Percentiles rank a stretch among this genome's conserved stretches.
Conservation (phyloP, 2,797 vertebrate genomes). For the Perodicticus potto region DNA sequence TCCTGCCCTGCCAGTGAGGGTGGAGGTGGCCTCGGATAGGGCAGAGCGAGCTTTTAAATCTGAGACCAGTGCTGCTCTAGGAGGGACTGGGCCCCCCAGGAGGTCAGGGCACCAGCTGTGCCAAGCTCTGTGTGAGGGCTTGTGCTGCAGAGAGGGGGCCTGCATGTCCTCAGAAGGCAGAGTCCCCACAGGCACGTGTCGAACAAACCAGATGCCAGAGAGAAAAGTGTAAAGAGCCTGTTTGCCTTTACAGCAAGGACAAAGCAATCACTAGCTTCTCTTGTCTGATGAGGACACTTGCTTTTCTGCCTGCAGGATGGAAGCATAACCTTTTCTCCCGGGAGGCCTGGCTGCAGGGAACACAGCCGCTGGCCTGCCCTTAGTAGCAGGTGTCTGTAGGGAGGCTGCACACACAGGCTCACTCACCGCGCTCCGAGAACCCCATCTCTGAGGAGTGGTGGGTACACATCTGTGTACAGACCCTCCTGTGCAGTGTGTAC, state of each 20-base stretch:
- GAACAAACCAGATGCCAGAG: too few relatives aligned
- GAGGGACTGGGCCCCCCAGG: too few relatives aligned
- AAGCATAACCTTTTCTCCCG: too few relatives aligned
- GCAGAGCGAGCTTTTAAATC: too few relatives aligned
- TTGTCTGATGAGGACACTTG: not conserved
- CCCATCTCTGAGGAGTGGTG: not conserved
- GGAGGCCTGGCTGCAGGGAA: not conserved
- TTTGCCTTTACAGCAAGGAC: not conserved
- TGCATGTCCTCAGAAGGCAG: not conserved
- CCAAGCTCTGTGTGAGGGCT: not conserved
- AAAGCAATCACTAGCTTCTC: not conserved
- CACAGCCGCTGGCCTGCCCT: accelerated
- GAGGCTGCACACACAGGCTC: not conserved
- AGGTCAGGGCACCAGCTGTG: too few relatives aligned
- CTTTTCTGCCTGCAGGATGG: not conserved
- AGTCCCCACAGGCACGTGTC: too few relatives aligned
- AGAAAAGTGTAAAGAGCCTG: not conserved
- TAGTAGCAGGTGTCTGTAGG: not conserved
- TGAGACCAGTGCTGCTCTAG: too few relatives aligned
- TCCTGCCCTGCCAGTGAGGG: too few relatives aligned
- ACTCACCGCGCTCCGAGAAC: not conserved
- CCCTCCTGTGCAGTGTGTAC: accelerated
- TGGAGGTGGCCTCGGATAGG: too few relatives aligned
- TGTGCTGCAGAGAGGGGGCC: not conserved
- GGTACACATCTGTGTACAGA: accelerated